These are phyloP conservation scores for Acarapis woodi DNA, from an alignment of 1,140 invertebrate genomes.

Conservation along the genomic window DNA sequence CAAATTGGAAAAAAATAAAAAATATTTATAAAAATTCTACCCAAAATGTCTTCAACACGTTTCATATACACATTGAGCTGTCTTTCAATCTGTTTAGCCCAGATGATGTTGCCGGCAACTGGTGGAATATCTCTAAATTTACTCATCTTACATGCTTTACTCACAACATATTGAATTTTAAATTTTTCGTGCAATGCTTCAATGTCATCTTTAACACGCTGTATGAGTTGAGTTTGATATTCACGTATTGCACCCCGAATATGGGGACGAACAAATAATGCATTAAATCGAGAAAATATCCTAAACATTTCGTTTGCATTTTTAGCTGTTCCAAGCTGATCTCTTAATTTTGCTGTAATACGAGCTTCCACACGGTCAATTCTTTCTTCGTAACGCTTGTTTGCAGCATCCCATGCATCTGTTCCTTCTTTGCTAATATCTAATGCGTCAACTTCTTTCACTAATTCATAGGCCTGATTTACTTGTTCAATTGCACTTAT, in stretches of 20 bases:
- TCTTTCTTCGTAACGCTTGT: slow-evolving; percentile 76
- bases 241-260: slow-evolving; percentile 92
- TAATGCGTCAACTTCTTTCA: slow-evolving; percentile 91
- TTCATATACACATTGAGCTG: slow-evolving; percentile 88
- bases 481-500: slow-evolving; percentile 79
- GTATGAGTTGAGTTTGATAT: slow-evolving; percentile 96
- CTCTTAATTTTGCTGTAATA: slow-evolving; percentile 78
- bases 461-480: slow-evolving; percentile 87
- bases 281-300: slow-evolving; percentile 77
- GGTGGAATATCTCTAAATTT: slow-evolving; percentile 73
- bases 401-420: slow-evolving; percentile 88
- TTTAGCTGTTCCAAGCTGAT: slow-evolving; percentile 87
- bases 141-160: slow-evolving; percentile 66
- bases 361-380: slow-evolving; percentile 89
- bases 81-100: slow-evolving; percentile 92
- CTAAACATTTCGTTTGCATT: slow-evolving; percentile 99
- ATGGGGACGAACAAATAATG: slow-evolving; percentile 86
- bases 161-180: slow-evolving; percentile 77
- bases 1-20: too few species aligned
- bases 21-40: too few species aligned
- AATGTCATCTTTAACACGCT: slow-evolving; percentile 95
- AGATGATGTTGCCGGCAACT: slow-evolving; percentile 87
- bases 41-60: slow-evolving; percentile 83
- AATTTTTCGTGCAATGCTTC: slow-evolving; percentile 92
- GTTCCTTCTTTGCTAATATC: slow-evolving; percentile 87